A percentile compares a stretch with the other conserved stretches of the same genome.
Conservation (phyloP, 2,797 vertebrate genomes). For the Pempheris klunzingeri region DNA sequence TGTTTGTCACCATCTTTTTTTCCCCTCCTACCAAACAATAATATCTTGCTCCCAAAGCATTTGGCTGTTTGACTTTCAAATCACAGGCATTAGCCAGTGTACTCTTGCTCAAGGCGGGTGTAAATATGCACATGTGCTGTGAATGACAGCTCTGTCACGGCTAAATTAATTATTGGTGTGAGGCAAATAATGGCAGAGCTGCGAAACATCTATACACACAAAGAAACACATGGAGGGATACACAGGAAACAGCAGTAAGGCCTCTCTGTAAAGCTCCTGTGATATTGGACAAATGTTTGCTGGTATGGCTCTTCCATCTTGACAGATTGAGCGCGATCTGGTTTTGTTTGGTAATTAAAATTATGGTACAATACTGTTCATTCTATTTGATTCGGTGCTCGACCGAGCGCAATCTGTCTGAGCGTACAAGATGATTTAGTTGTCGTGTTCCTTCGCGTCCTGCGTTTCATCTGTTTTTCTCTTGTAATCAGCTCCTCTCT, state of each 20-base stretch:
- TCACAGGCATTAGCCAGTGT: constrained; percentile 84
- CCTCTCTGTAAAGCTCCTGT: constrained; percentile 75
- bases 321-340: constrained; percentile 81
- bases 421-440: constrained; percentile 68
- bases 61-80: constrained; percentile 87
- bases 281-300: constrained; percentile 87
- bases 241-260: constrained; percentile 82
- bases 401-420: constrained; percentile 72
- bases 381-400: constrained; percentile 69
- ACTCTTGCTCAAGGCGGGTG: constrained; percentile 84
- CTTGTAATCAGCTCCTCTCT: constrained; percentile 46
- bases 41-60: constrained; percentile 83
- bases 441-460: constrained; percentile 61
- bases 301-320: constrained; percentile 78
- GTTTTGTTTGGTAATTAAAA: constrained; percentile 85
- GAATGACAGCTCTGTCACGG: constrained; percentile 85
- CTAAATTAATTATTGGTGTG: constrained; percentile 86
- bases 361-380: constrained; percentile 71
- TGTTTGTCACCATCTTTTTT: constrained; percentile 82
- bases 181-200: constrained; percentile 84
- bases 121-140: constrained; percentile 86
- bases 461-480: constrained; percentile 70
- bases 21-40: constrained; percentile 79
- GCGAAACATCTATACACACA: constrained; percentile 85
- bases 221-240: constrained; percentile 84